Base-by-base conservation (phyloP, 2,113 vertebrate species). In the Eretmochelys imbricata region DNA sequence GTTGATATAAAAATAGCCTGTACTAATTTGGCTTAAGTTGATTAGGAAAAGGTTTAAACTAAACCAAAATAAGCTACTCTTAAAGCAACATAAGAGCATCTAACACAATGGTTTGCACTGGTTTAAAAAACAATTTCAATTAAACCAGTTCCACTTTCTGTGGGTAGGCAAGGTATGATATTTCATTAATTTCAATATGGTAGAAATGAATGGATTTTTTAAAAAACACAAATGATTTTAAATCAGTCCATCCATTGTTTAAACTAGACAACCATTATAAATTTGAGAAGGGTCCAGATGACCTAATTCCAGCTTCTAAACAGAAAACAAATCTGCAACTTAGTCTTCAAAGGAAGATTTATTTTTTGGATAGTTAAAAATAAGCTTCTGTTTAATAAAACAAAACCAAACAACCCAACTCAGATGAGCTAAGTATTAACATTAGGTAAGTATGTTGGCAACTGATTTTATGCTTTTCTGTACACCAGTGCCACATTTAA, bases 181-280 rank as follows among this genome's bases (percentile, higher is more conserved):
- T 88, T 46, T 75, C 57, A 46, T 38, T 38, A 42, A 42, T 75
- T 75, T 38, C 38, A 1, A 1, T 80, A 54, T 49, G 29, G 14
- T 65, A 93, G 92, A 85, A 88, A 82, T 59, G 75, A 93, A 25
- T 24, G 4, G 35, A 24, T 46, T 25, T 75, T 38, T 76, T 88
- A 95, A 87, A 91, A 96, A 95, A n/a, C 87, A 94, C 83, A 96
- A 95, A 93, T 94, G 89, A 90, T 86, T 88, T 35, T 54, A 91
- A 95, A 96, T 94, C 85, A 94, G 95, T 94, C 91, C 93, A 94
- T 84, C 93, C 54, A 1, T 62, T 89, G 93, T 87, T 94, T 84
- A 89, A 72, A 88, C 94, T 87, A 93, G 88, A 95, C 97, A 97
- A 91, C 85, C 12, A 48, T 48, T 78, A 48, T 27, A 48, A 48